Percentiles rank a stretch among this genome's conserved stretches.
Evolutionary conservation across 2,113 vertebrate genomes (phyloP).

Genomic region (Anas platyrhynchos): DNA sequence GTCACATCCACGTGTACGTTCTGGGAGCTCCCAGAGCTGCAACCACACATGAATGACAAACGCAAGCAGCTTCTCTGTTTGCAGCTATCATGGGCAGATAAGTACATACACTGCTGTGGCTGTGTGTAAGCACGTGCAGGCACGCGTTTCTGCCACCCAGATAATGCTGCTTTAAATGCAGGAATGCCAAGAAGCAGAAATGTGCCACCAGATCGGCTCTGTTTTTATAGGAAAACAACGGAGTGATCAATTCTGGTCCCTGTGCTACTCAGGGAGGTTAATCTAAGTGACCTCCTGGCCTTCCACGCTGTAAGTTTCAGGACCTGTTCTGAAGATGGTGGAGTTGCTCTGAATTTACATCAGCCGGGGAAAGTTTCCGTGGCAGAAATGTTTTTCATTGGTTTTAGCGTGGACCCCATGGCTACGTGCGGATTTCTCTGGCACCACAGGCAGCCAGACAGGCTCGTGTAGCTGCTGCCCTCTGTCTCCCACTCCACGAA

Average conservation of each 20-base stretch:
- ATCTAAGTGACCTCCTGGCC: background rate
- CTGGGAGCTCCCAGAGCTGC: background rate
- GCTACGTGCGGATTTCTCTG: background rate
- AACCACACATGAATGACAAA: background rate
- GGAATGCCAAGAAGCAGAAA: background rate
- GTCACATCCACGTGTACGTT: background rate
- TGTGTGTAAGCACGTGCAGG: background rate
- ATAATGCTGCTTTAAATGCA: background rate
- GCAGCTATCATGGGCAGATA: background rate
- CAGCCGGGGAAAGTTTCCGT: background rate
- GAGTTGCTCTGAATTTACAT: background rate
- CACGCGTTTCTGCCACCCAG: background rate
- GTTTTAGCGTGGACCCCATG: background rate
- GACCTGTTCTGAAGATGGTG: background rate
- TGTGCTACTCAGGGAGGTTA: background rate
- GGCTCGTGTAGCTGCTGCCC: background rate
- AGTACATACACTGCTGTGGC: background rate
- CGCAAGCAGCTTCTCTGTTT: background rate
- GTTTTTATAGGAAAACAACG: background rate
- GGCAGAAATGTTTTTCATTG: background rate
- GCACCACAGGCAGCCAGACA: fast-evolving
- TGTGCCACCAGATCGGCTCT: background rate
- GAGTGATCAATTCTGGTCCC: background rate
- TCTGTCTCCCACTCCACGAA: fast-evolving
- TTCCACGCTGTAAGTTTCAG: background rate